These are phyloP conservation scores for Luehdorfia chinensis DNA, from an alignment of 1,140 invertebrate genomes.

Conservation along the genomic window DNA sequence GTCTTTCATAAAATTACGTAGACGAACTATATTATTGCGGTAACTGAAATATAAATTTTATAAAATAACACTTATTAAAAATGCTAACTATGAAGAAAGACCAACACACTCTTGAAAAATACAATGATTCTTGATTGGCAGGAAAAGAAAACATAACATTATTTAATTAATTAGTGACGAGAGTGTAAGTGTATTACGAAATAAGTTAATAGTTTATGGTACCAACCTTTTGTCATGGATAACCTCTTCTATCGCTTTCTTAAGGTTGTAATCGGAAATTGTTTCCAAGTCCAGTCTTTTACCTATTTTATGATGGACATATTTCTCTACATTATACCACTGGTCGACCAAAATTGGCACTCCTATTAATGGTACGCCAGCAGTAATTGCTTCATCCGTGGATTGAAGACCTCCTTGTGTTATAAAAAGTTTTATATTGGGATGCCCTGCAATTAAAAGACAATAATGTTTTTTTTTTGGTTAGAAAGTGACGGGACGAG, in stretches of 20 bases:
- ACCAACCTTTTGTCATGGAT: no score
- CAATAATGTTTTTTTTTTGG: no score
- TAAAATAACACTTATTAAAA: no score
- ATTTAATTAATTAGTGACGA: no score
- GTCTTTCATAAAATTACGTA: slow-evolving; percentile 69
- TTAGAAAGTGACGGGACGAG: no score
- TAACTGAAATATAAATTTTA: slow-evolving; percentile 31
- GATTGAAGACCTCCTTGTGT: slow-evolving; percentile 21
- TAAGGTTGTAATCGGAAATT: slow-evolving; percentile 15
- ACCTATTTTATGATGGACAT: slow-evolving; percentile 11
- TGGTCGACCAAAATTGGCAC: slow-evolving; percentile 25
- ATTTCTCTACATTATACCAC: slow-evolving; percentile 19
- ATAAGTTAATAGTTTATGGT: no score
- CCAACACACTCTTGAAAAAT: no score
- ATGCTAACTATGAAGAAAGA: no score
- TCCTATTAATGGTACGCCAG: slow-evolving; percentile 24
- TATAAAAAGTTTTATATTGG: slow-evolving; percentile 23
- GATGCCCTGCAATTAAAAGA: slow-evolving; percentile 24
- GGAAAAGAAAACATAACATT: no score
- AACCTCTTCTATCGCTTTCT: slow-evolving; percentile 13
- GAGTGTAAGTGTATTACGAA: no score
- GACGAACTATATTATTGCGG: slow-evolving; percentile 39
- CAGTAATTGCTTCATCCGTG: slow-evolving; percentile 8
- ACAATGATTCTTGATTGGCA: no score
- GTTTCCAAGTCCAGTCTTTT: slow-evolving; percentile 16